phyloP scores from a whole-genome alignment of 2,888 invertebrate species.

The Leucozona laternaria region DNA sequence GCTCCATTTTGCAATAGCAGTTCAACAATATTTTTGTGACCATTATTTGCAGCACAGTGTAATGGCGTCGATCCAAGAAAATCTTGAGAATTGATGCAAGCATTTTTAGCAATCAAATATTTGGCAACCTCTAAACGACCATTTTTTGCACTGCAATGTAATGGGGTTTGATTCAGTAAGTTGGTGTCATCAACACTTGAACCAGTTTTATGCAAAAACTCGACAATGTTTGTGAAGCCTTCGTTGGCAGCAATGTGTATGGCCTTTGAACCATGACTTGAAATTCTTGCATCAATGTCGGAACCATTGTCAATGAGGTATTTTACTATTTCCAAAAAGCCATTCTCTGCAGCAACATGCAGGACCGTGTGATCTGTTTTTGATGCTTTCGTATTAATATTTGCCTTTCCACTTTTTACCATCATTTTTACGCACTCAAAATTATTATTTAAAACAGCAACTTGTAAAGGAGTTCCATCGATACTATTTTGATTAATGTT shows the following conservation, averaged over 20 bases:
- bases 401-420: not conserved
- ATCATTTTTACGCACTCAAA: not conserved
- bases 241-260: not conserved
- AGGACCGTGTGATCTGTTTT: constrained; percentile 6
- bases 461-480: not conserved
- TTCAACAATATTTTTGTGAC: not conserved
- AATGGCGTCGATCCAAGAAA: not conserved
- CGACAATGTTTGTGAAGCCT: not conserved
- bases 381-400: constrained; percentile 1
- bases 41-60: not conserved
- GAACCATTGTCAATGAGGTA: constrained; percentile 18
- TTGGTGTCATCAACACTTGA: not conserved
- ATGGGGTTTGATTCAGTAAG: not conserved
- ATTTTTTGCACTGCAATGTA: not conserved
- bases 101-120: not conserved
- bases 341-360: constrained; percentile 20
- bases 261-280: not conserved
- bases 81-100: not conserved
- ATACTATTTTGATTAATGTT: not conserved
- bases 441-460: not conserved
- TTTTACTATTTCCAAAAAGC: constrained; percentile 30
- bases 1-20: not conserved
- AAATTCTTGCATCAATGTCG: constrained; percentile 20
- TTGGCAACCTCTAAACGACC: not conserved
- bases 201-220: not conserved